Evolutionary conservation across 2,113 vertebrate genomes (phyloP).

Genomic region (Paracanthobrama guichenoti): DNA sequence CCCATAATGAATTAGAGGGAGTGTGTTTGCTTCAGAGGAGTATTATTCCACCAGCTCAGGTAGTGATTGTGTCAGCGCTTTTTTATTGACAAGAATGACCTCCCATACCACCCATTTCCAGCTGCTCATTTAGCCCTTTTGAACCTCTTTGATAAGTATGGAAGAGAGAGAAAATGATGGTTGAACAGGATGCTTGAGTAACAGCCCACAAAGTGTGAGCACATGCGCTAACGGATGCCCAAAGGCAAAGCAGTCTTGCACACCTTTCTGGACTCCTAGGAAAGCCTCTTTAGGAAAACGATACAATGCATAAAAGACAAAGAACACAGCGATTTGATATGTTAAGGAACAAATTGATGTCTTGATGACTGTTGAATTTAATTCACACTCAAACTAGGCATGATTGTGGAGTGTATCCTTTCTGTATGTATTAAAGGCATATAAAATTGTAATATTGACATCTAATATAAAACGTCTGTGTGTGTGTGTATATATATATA

Average conservation of each 20-base stretch:
- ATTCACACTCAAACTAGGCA: neutral
- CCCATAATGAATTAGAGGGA: slow-evolving; percentile 10
- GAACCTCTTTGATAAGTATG: neutral
- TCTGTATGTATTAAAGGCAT: neutral
- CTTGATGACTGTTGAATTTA: neutral
- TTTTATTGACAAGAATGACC: slow-evolving; percentile 30
- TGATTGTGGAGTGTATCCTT: neutral
- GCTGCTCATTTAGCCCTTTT: neutral
- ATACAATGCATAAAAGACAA: neutral
- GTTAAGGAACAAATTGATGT: neutral
- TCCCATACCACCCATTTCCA: neutral
- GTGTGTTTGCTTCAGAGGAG: slow-evolving; percentile 14
- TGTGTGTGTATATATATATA: too few relatives aligned
- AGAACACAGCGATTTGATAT: neutral
- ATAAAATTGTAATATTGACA: neutral
- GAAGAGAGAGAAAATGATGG: neutral
- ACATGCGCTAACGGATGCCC: neutral
- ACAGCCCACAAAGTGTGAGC: neutral
- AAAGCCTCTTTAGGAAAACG: neutral
- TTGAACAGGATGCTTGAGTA: neutral
- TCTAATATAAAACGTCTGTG: neutral
- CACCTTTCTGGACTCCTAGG: neutral
- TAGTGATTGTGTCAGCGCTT: slow-evolving; percentile 35
- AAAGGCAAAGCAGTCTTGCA: neutral
- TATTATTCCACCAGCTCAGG: slow-evolving; percentile 17